A percentile compares a stretch with the other conserved stretches of the same genome.
phyloP scores from a whole-genome alignment of 2,113 vertebrate species.

The Semnornis frantzii region DNA sequence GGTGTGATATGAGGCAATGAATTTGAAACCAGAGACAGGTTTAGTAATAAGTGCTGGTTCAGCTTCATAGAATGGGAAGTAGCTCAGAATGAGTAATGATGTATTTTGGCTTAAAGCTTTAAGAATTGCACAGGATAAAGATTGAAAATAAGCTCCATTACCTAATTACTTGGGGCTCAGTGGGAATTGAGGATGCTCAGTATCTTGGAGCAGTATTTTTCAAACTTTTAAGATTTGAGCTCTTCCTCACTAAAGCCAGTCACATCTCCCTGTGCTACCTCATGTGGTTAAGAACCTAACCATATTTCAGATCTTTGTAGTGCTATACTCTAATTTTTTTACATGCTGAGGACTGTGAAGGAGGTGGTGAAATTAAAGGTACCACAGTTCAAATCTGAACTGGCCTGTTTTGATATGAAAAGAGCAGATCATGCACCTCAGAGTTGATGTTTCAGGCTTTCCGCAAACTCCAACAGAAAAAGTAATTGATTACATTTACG shows the following conservation, averaged over 20 bases:
- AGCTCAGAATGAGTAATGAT: slow-evolving; percentile 57
- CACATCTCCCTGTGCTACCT: background rate
- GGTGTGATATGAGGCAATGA: slow-evolving; percentile 52
- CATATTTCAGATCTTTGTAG: background rate
- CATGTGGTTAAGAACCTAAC: background rate
- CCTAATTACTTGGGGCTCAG: slow-evolving; percentile 44
- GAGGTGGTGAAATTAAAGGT: background rate
- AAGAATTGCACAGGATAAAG: slow-evolving; percentile 40
- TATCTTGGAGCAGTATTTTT: slow-evolving; percentile 17
- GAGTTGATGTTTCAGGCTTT: background rate
- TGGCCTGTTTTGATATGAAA: background rate
- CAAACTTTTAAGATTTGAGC: background rate
- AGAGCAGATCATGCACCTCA: background rate
- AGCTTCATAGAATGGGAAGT: slow-evolving; percentile 50
- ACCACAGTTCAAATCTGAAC: background rate
- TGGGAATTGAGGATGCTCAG: background rate
- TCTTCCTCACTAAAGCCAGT: background rate
- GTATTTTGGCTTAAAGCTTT: slow-evolving; percentile 62
- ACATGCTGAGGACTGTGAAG: background rate
- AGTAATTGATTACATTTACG: background rate
- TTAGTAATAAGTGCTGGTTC: slow-evolving; percentile 58
- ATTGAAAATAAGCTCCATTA: slow-evolving; percentile 63
- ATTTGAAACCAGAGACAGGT: slow-evolving; percentile 59
- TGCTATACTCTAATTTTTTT: background rate
- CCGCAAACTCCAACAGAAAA: background rate